Evolutionary conservation across 1,140 invertebrate genomes (phyloP).

Genomic region (Lepidurus apus): DNA sequence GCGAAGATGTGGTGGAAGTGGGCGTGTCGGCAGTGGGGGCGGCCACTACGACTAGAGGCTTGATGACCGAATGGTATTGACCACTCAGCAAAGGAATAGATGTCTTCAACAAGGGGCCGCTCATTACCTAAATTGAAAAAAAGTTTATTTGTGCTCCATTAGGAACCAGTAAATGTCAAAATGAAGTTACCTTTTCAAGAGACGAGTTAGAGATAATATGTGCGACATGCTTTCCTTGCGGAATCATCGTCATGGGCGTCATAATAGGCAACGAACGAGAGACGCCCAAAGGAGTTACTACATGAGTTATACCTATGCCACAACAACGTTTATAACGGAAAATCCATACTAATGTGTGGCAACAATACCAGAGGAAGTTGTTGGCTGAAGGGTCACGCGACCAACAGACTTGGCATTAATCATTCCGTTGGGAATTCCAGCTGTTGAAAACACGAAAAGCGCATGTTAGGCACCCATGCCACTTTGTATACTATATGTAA

Average conservation of each 20-base stretch:
- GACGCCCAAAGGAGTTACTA: slow-evolving; percentile 31
- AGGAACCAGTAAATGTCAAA: slow-evolving; percentile 11
- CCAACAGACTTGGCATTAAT: slow-evolving; percentile 2
- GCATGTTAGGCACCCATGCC: background rate
- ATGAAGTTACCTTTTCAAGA: slow-evolving; percentile 30
- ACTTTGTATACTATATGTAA: background rate
- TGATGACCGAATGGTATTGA: slow-evolving; percentile 31
- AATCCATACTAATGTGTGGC: background rate
- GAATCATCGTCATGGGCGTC: slow-evolving; percentile 30
- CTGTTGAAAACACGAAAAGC: background rate
- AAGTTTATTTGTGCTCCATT: too few relatives aligned
- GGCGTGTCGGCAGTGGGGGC: slow-evolving; percentile 26
- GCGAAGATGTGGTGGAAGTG: slow-evolving; percentile 3
- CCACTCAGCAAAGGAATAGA: slow-evolving; percentile 31
- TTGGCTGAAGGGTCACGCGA: background rate
- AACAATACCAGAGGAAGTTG: background rate
- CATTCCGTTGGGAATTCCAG: background rate
- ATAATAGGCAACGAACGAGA: slow-evolving; percentile 32
- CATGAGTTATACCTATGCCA: slow-evolving; percentile 24
- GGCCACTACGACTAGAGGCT: slow-evolving; percentile 32
- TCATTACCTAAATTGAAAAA: slow-evolving; percentile 4
- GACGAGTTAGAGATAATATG: slow-evolving; percentile 33
- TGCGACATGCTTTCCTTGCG: slow-evolving; percentile 30
- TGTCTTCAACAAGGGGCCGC: slow-evolving; percentile 28
- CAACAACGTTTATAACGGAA: background rate